Evolutionary conservation across 2,113 vertebrate species (phyloP).

Genomic region (pig (Sus scrofa)): T2T-Sscrofa CM000820.6:139295501-139296000

Average conservation of each 20-base stretch:
- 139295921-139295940: neutral
- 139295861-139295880: too few relatives aligned
- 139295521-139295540: neutral
- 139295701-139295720: neutral
- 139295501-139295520: neutral
- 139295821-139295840: accelerated
- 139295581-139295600: neutral
- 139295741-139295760: accelerated
- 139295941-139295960: too few relatives aligned
- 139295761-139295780: accelerated
- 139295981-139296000: accelerated
- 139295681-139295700: too few relatives aligned
- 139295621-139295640: too few relatives aligned
- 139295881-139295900: too few relatives aligned
- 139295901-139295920: neutral
- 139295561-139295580: neutral
- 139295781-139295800: neutral
- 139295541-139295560: too few relatives aligned
- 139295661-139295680: neutral
- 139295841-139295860: neutral
- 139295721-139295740: neutral
- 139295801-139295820: too few relatives aligned
- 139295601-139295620: too few relatives aligned
- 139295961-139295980: too few relatives aligned
- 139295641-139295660: neutral